Conservation (phyloP, 2,797 vertebrate genomes). For the Halcyon badia region DNA sequence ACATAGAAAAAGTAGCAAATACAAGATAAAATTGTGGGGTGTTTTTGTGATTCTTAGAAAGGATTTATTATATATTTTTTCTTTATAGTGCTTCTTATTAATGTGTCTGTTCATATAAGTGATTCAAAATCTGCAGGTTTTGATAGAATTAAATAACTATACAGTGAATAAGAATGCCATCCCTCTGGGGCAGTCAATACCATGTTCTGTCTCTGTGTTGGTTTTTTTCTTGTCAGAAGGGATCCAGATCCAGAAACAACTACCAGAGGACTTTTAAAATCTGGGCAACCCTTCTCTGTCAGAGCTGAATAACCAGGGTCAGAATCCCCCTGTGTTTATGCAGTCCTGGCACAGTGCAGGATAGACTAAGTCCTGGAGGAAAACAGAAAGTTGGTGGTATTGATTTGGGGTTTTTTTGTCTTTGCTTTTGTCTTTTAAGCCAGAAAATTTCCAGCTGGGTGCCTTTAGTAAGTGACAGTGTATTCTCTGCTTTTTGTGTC, state of each 20-base stretch:
- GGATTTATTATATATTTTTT: background rate
- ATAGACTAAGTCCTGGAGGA: background rate
- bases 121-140: background rate
- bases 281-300: background rate
- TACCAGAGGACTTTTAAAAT: background rate
- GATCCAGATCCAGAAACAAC: background rate
- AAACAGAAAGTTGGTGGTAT: background rate
- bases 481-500: background rate
- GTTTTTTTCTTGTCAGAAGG: background rate
- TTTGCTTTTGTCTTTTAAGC: background rate
- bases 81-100: background rate
- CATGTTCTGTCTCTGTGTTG: background rate
- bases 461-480: background rate
- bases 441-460: background rate
- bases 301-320: background rate
- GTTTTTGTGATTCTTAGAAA: background rate
- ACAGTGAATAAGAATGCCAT: background rate
- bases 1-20: background rate
- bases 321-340: rapidly evolving
- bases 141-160: background rate
- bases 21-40: rapidly evolving
- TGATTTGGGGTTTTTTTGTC: background rate
- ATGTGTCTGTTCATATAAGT: background rate
- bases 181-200: background rate
- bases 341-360: rapidly evolving